phyloP scores from a whole-genome alignment of 2,888 invertebrate genomes.

The Desoria tigrina region DNA sequence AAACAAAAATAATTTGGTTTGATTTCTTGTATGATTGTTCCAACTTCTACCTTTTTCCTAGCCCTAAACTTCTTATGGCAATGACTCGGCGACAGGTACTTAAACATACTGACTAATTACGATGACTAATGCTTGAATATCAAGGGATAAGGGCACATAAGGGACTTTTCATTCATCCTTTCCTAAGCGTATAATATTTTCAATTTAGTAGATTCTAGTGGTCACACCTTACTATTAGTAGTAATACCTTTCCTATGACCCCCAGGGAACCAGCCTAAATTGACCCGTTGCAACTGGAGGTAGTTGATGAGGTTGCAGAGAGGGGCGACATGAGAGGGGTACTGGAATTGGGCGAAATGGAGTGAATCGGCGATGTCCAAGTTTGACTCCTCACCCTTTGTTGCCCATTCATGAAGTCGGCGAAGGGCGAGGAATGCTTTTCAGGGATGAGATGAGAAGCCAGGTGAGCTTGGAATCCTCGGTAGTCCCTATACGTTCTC shows the following conservation, averaged over 20 bases:
- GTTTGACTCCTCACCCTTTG: conserved; percentile 4
- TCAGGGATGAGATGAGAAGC: conserved; percentile 45
- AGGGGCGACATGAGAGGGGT: conserved; percentile 15
- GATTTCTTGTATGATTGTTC: conserved; percentile 16
- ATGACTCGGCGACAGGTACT: conserved; percentile 14
- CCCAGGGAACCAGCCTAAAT: no score
- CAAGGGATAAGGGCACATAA: no score
- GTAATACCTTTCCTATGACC: no score
- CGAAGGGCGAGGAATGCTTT: conserved; percentile 30
- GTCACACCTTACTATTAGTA: no score
- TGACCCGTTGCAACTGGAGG: conserved; percentile 8
- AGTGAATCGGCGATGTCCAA: conserved; percentile 4
- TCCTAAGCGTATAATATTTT: no score
- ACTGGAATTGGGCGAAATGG: background rate
- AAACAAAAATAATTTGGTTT: conserved; percentile 15
- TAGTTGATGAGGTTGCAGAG: conserved; percentile 15
- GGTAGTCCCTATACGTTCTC: conserved; percentile 45
- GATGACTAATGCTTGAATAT: background rate
- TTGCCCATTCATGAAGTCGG: conserved; percentile 6
- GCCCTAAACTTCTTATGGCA: no score
- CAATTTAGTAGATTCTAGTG: no score
- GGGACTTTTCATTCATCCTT: no score
- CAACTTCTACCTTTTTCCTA: no score
- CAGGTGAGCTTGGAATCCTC: conserved; percentile 49
- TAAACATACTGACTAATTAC: conserved; percentile 1